A percentile compares a stretch with the other conserved stretches of the same genome.
Conservation (phyloP, 2,797 vertebrate genomes). For the Momotus momota region DNA sequence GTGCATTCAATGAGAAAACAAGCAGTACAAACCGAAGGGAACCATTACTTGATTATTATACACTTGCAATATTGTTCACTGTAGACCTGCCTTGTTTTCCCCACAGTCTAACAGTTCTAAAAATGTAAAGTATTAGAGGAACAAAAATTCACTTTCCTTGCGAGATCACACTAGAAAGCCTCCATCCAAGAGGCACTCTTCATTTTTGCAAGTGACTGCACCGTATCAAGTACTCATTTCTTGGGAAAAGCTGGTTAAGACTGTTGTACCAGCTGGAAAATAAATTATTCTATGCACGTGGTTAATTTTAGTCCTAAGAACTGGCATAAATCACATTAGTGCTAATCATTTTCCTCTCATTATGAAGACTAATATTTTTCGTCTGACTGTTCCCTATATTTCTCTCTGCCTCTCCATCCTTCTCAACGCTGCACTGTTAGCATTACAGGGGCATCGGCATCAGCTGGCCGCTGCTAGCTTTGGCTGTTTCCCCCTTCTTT, state of each 20-base stretch:
- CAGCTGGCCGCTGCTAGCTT: neutral
- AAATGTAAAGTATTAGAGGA: neutral
- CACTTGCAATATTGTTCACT: neutral
- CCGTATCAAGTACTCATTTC: neutral
- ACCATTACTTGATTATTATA: neutral
- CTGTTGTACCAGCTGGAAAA: neutral
- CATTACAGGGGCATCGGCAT: neutral
- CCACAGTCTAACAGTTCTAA: neutral
- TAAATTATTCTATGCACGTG: neutral
- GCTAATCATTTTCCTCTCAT: neutral
- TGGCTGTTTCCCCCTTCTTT: neutral
- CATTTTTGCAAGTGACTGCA: neutral
- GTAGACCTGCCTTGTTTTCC: neutral
- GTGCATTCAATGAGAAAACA: neutral
- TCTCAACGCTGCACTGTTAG: neutral
- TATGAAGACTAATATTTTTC: neutral
- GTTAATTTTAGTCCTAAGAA: neutral
- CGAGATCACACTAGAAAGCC: neutral
- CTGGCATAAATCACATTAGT: neutral
- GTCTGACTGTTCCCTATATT: neutral
- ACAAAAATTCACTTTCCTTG: neutral
- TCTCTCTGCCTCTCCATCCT: neutral
- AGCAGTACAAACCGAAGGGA: neutral
- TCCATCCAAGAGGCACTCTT: neutral
- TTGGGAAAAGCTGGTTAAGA: neutral